These are phyloP conservation scores for Labroides dimidiatus DNA, from an alignment of 2,797 vertebrate genomes.

Conservation along the genomic window DNA sequence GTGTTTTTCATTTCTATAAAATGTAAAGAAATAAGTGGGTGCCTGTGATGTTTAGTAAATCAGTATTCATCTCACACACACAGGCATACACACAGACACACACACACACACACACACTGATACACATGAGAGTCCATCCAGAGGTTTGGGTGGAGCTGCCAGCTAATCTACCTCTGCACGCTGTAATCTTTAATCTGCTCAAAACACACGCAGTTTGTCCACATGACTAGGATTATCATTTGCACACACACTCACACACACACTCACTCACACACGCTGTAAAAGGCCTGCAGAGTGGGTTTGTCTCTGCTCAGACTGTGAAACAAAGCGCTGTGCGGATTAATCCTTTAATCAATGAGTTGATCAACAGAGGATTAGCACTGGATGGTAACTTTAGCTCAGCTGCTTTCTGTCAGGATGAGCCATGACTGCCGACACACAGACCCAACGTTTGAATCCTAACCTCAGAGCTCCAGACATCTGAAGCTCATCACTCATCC, in stretches of 20 bases:
- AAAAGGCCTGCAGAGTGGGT: conserved; percentile 28
- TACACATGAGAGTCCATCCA: conserved; percentile 43
- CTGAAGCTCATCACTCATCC: no score
- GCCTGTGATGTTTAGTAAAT: no score
- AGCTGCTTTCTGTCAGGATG: neutral
- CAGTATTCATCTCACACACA: no score
- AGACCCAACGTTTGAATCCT: no score
- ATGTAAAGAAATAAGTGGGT: no score
- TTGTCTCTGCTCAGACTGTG: conserved; percentile 12
- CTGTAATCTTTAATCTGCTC: conserved; percentile 78
- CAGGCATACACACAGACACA: neutral
- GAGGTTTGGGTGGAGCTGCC: conserved; percentile 58
- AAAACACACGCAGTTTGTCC: conserved; percentile 77
- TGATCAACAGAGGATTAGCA: neutral
- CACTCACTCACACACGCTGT: conserved; percentile 2
- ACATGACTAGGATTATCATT: conserved; percentile 62
- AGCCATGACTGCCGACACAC: no score
- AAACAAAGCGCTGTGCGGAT: neutral
- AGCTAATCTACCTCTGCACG: conserved; percentile 73
- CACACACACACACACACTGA: neutral
- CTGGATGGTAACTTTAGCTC: neutral
- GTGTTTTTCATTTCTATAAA: no score
- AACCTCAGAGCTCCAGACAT: no score
- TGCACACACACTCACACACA: conserved; percentile 40
- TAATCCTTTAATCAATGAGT: neutral